phyloP scores from a whole-genome alignment of 2,113 vertebrate genomes.

The Chascanopsetta lugubris region DNA sequence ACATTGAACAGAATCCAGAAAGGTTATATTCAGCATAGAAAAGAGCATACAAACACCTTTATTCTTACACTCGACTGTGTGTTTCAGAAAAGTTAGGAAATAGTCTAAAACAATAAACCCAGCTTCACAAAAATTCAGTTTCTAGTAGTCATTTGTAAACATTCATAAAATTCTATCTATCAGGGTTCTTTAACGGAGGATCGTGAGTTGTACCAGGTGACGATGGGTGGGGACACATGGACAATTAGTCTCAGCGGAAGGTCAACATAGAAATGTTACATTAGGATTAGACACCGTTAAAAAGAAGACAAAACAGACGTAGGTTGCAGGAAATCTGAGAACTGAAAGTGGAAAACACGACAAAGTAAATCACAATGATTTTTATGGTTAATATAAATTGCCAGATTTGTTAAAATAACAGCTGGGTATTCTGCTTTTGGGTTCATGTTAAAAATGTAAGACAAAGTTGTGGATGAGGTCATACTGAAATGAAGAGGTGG shows the following conservation, averaged over 20 bases:
- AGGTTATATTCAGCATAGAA: conserved; percentile 24
- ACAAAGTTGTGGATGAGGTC: conserved; percentile 9
- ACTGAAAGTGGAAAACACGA: conserved; percentile 4
- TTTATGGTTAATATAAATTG: conserved; percentile 5
- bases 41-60: conserved; percentile 31
- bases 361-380: conserved; percentile 38
- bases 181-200: conserved; percentile 39
- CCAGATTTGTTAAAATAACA: conserved; percentile 35
- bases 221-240: conserved; percentile 6
- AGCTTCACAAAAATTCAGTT: conserved; percentile 30
- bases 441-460: conserved; percentile 27
- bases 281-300: conserved; percentile 20
- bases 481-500: conserved; percentile 6
- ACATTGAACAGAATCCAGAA: conserved; percentile 5
- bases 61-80: conserved; percentile 6
- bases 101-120: conserved; percentile 46
- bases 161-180: conserved; percentile 57
- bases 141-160: conserved; percentile 71
- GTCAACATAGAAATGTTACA: conserved; percentile 31
- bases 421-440: conserved; percentile 21
- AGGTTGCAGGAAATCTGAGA: conserved; percentile 20
- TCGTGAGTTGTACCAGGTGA: conserved; percentile 33
- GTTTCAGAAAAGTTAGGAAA: conserved; percentile 48
- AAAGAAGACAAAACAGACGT: conserved; percentile 16
- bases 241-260: conserved; percentile 23